phyloP scores from a whole-genome alignment of 2,888 invertebrate genomes.

The Marronus borbonicus region DNA sequence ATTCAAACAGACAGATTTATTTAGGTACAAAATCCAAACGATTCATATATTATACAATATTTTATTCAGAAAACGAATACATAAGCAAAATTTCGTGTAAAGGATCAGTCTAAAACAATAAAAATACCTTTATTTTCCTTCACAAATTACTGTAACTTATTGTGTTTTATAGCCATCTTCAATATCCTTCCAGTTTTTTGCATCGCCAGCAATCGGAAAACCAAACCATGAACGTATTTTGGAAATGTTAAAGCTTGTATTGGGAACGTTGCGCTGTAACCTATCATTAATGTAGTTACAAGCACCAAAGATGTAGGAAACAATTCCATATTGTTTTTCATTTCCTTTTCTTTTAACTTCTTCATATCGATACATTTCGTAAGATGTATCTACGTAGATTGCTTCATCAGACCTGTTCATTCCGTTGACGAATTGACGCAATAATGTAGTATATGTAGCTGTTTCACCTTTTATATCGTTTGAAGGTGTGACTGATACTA shows the following conservation, averaged over 20 bases:
- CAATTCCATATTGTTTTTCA: background rate
- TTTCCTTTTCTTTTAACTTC: background rate
- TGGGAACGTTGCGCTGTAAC: background rate
- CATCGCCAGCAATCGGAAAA: background rate
- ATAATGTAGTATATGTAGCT: background rate
- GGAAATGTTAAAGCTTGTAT: background rate
- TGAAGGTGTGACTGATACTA: background rate
- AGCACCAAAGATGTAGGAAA: background rate
- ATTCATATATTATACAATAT: background rate
- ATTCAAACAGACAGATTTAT: too few relatives aligned
- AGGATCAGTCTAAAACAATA: too few relatives aligned
- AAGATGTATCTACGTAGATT: background rate
- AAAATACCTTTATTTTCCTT: background rate
- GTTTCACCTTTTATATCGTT: background rate
- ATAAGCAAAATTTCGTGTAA: too few relatives aligned
- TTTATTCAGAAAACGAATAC: too few relatives aligned
- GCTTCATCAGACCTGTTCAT: background rate
- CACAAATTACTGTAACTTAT: background rate
- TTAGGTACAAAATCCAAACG: background rate
- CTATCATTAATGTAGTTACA: background rate
- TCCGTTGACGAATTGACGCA: background rate
- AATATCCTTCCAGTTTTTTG: background rate
- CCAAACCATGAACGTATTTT: background rate
- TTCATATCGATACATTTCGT: background rate
- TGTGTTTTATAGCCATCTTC: background rate